Conservation (phyloP, 2,888 invertebrate genomes). For the Sphinx pinastri region DNA sequence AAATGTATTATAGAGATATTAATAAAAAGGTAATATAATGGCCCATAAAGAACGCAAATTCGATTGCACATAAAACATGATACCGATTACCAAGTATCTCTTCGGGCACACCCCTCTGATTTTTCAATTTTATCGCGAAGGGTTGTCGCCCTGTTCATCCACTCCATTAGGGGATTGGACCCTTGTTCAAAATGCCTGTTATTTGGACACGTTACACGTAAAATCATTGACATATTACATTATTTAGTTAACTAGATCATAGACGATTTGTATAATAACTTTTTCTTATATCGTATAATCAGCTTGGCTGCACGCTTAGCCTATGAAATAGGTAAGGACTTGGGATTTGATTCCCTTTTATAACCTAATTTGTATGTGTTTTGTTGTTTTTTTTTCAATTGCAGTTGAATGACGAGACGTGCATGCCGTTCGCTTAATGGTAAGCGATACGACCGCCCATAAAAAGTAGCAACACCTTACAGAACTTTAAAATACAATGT, state of each 20-base stretch:
- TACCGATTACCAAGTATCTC: constrained; percentile 1
- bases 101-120: not conserved
- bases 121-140: constrained; percentile 4
- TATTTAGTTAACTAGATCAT: not conserved
- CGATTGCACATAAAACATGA: not conserved
- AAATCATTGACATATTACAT: not conserved
- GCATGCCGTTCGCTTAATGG: too few relatives aligned
- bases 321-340: too few relatives aligned
- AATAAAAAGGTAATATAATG: not conserved
- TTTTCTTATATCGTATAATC: too few relatives aligned
- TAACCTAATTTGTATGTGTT: too few relatives aligned
- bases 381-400: too few relatives aligned
- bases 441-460: too few relatives aligned
- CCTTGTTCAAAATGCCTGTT: not conserved
- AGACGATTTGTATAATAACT: too few relatives aligned
- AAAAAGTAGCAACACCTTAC: too few relatives aligned
- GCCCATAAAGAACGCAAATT: not conserved
- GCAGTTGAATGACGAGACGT: too few relatives aligned
- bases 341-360: too few relatives aligned
- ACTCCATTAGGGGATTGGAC: not conserved
- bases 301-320: too few relatives aligned
- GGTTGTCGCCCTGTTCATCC: constrained; percentile 1
- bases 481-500: too few relatives aligned
- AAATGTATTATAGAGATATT: not conserved
- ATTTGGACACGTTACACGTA: not conserved